Percentiles rank a stretch among this genome's conserved stretches.
phyloP scores from a whole-genome alignment of 2,113 vertebrate species.

The Elephantulus edwardii region DNA sequence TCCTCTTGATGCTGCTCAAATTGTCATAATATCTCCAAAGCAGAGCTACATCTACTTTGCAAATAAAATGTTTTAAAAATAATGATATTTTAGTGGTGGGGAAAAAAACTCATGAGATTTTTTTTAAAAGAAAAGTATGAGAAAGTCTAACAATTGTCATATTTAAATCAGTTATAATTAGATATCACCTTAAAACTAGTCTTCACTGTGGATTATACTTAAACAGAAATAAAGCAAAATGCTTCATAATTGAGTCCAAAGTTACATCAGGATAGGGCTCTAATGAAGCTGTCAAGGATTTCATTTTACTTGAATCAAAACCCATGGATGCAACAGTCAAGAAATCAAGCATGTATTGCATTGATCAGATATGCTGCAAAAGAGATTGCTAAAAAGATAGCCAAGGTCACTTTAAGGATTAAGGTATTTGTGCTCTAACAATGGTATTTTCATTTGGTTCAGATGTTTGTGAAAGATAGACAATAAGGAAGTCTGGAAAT shows the following conservation, averaged over 20 bases:
- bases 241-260: neutral
- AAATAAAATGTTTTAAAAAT: neutral
- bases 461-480: neutral
- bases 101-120: slow-evolving; percentile 28
- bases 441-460: neutral
- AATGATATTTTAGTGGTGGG: neutral
- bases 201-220: neutral
- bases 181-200: neutral
- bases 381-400: neutral
- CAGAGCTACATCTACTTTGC: neutral
- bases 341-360: neutral
- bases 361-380: neutral
- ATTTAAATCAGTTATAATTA: slow-evolving; percentile 30
- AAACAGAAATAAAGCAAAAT: neutral
- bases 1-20: neutral
- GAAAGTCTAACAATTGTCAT: neutral
- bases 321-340: neutral
- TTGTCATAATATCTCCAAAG: neutral
- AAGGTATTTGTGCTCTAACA: neutral
- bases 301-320: neutral
- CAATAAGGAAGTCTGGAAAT: neutral
- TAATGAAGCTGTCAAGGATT: neutral
- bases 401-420: neutral
- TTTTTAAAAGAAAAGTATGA: slow-evolving; percentile 23
- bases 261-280: neutral